These are phyloP conservation scores for Pangasius djambal DNA, from an alignment of 2,797 vertebrate species.

Conservation along the genomic window DNA sequence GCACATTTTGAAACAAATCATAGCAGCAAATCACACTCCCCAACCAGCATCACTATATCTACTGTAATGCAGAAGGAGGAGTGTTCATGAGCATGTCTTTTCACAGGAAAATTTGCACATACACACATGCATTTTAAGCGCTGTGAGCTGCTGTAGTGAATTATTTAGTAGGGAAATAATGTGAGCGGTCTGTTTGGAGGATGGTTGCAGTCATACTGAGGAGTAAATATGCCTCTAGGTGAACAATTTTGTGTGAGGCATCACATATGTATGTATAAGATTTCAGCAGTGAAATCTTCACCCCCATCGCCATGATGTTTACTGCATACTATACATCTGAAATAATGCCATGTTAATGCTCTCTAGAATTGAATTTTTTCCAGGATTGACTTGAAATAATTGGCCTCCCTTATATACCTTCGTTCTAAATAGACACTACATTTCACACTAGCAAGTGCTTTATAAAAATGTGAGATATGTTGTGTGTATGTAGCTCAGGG, in stretches of 20 bases:
- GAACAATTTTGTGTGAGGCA: constrained; percentile 39
- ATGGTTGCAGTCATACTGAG: constrained; percentile 15
- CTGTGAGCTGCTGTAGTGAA: constrained; percentile 63
- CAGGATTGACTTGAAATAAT: background rate
- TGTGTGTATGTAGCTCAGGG: background rate
- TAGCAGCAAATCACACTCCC: constrained; percentile 17
- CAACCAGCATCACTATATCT: constrained; percentile 26
- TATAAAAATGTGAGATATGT: constrained; percentile 11
- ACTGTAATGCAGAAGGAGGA: constrained; percentile 27
- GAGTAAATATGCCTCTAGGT: constrained; percentile 44
- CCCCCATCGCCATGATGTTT: constrained; percentile 28
- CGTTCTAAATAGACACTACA: background rate
- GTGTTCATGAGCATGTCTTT: constrained; percentile 15
- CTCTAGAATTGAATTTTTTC: constrained; percentile 28
- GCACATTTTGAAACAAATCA: constrained; percentile 22
- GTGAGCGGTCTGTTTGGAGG: constrained; percentile 52
- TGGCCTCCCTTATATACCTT: background rate
- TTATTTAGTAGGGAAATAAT: constrained; percentile 73
- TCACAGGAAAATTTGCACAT: constrained; percentile 24
- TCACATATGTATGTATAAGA: constrained; percentile 49
- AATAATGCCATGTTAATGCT: constrained; percentile 42
- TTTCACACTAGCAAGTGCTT: background rate
- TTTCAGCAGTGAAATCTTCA: constrained; percentile 31
- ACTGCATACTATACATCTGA: constrained; percentile 37
- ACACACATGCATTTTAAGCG: constrained; percentile 55